Percentiles rank a stretch among this genome's conserved stretches.
These are phyloP conservation scores for Cochlearius cochlearius DNA, from an alignment of 2,113 vertebrate genomes.

Conservation along the genomic window DNA sequence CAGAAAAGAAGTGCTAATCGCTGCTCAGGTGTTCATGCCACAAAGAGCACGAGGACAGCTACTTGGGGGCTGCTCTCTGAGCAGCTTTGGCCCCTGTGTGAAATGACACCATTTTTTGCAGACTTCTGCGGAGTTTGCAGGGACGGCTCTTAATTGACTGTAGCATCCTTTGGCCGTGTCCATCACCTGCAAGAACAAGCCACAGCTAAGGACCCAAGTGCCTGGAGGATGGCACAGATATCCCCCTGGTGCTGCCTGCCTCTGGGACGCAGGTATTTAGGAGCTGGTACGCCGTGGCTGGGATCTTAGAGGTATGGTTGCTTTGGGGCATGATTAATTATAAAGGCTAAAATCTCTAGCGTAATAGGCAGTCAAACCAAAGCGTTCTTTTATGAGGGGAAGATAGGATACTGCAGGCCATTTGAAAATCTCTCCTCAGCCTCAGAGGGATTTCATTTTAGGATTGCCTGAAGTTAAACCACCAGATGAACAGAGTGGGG, in stretches of 20 bases:
- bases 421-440: not conserved
- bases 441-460: not conserved
- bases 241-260: not conserved
- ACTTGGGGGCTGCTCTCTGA: not conserved
- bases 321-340: not conserved
- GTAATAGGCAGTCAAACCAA: not conserved
- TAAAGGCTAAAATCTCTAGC: not conserved
- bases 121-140: not conserved
- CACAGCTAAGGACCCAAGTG: not conserved
- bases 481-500: not conserved
- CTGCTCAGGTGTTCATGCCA: not conserved
- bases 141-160: not conserved
- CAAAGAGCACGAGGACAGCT: not conserved
- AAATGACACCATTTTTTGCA: not conserved
- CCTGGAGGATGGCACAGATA: not conserved
- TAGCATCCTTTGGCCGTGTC: accelerated
- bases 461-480: not conserved
- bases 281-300: not conserved
- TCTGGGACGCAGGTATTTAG: not conserved
- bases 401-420: not conserved
- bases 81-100: not conserved
- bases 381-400: not conserved
- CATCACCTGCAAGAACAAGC: not conserved
- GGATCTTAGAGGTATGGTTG: not conserved
- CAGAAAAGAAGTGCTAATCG: not conserved